Evolutionary conservation across 2,113 vertebrate genomes (phyloP).

Genomic region (Girardinichthys multiradiatus): DNA sequence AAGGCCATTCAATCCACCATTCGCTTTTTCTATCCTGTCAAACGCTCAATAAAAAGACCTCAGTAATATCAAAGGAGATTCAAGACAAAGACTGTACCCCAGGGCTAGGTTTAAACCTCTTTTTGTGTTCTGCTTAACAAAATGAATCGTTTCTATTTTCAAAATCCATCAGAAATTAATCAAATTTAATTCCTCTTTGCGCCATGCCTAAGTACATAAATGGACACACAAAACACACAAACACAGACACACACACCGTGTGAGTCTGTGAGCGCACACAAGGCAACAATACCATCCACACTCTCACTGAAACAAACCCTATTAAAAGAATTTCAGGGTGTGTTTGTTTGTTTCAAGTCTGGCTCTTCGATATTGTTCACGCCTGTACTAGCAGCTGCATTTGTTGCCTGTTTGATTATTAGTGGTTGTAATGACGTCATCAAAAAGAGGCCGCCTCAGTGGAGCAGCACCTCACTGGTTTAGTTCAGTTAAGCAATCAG

Average conservation of each 20-base stretch:
- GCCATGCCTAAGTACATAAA: conserved; percentile 66
- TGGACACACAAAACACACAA: conserved; percentile 29
- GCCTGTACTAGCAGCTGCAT: conserved; percentile 50
- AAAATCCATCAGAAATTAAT: conserved; percentile 76
- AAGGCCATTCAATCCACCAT: conserved; percentile 77
- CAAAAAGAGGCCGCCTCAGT: conserved; percentile 28
- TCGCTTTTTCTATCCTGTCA: conserved; percentile 84
- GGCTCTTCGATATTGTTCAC: conserved; percentile 53
- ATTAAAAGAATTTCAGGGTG: conserved; percentile 70
- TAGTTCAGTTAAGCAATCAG: conserved; percentile 50
- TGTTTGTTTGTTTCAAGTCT: conserved; percentile 58
- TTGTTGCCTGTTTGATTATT: conserved; percentile 49
- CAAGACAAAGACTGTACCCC: conserved; percentile 75
- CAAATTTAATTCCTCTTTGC: conserved; percentile 74
- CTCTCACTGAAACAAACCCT: conserved; percentile 67
- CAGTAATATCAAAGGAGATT: conserved; percentile 79
- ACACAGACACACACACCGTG: conserved; percentile 45
- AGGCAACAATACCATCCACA: conserved; percentile 53
- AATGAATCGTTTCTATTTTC: conserved; percentile 79
- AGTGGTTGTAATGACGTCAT: conserved; percentile 51
- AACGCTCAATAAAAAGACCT: conserved; percentile 78
- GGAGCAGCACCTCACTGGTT: conserved; percentile 39
- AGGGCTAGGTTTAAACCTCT: conserved; percentile 76
- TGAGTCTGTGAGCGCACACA: conserved; percentile 22
- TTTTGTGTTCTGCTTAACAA: conserved; percentile 73